Evolutionary conservation across 2,113 vertebrate genomes (phyloP), one percentile per base, ranked within the genome.

Genomic region (Tamias sibiricus): DNA sequence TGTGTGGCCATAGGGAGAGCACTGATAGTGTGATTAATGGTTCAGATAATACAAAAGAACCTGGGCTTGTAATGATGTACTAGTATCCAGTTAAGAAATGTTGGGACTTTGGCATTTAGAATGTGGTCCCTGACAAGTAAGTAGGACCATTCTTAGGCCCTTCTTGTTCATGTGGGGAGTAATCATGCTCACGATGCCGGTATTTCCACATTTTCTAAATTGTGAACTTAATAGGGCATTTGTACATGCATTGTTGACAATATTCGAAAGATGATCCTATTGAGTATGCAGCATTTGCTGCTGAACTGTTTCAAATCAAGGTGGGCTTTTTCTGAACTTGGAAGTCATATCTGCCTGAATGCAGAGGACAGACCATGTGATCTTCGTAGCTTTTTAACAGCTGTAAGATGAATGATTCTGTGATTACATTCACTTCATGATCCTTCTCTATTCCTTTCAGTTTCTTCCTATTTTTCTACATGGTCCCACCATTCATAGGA

Each of bases 21-120:
- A 8, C 26, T 0, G 4, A 5, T 64, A 0, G 8, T 26, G 9
- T 37, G 84, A n/a, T 8, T 47, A 19, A 0, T 17, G 26, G 35
- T 37, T 44, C n/a, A 8, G 42, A 13, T 69, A 40, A 64, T 54
- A 10, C 42, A 28, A 11, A 14, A 42, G 28, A 37, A 4, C 35
- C 10, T 3, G 37, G 84, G 19, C 80, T 40, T 57, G 14, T 66
- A 49, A 62, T 22, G 35, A 12, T 44, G 44, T 8, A 28, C 35
- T 42, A 14, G 26, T 0, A 19, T 10, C 32, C 28, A 52, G 40
- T 40, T 32, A 44, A 42, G 77, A 32, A 32, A 14, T 40, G 7
- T 20, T 7, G 79, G 20, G 30, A 8, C 66, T 20, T 74, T 44
- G 16, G 32, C 13, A 17, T 28, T 1, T 0, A 0, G 40, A 7